Evolutionary conservation across 2,113 vertebrate genomes (phyloP).

Genomic region (Callaeas wilsoni): DNA sequence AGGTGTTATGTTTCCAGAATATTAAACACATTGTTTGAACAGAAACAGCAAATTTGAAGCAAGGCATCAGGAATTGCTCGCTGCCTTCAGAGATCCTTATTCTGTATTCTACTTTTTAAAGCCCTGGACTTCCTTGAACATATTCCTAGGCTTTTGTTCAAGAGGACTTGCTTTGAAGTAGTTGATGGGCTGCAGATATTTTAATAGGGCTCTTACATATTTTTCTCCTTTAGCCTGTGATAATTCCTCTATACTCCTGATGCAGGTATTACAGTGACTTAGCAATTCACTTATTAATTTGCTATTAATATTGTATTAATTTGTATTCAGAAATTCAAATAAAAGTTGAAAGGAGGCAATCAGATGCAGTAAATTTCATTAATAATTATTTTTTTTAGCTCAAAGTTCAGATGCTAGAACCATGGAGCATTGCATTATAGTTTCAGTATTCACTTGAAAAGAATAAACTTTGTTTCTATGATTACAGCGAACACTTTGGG

Average conservation of each 20-base stretch:
- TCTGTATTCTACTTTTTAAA: neutral
- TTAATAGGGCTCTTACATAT: neutral
- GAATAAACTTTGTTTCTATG: neutral
- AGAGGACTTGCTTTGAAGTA: neutral
- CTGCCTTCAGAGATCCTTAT: neutral
- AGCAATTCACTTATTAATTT: neutral
- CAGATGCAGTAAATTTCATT: neutral
- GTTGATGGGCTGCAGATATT: neutral
- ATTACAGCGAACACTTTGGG: neutral
- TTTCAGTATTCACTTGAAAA: neutral
- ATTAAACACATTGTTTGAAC: neutral
- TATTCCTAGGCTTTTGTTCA: neutral
- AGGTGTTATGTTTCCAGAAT: neutral
- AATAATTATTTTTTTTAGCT: neutral
- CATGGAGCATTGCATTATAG: neutral
- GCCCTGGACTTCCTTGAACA: neutral
- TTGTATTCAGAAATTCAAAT: neutral
- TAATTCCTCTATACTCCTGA: neutral
- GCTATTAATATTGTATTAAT: neutral
- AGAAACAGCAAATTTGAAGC: neutral
- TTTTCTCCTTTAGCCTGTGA: neutral
- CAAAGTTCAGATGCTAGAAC: neutral
- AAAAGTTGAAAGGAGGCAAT: neutral
- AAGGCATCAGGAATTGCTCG: neutral
- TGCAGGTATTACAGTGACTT: neutral